Percentiles rank a stretch among this genome's conserved stretches.
phyloP scores from a whole-genome alignment of 2,888 invertebrate species.

The Thereva nobilitata region DNA sequence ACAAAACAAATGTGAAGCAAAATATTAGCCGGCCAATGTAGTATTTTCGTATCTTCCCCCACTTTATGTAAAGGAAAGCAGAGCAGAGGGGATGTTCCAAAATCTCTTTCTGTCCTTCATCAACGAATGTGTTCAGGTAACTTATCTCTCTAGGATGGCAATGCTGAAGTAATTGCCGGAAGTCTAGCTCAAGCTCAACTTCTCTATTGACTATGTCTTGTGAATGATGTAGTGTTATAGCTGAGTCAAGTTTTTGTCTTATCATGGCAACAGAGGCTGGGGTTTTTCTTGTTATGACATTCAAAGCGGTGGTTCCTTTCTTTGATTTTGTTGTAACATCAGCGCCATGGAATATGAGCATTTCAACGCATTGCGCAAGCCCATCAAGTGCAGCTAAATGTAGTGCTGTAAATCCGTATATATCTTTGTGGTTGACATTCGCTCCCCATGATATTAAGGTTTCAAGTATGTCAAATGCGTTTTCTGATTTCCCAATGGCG shows the following conservation, averaged over 20 bases:
- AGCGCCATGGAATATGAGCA: conserved; percentile 80
- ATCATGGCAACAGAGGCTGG: conserved; percentile 84
- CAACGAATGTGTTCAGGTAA: conserved; percentile 83
- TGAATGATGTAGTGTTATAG: conserved; percentile 76
- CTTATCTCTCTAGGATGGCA: conserved; percentile 84
- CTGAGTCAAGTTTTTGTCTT: conserved; percentile 78
- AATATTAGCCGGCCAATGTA: conserved; percentile 79
- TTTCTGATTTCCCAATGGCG: conserved; percentile 80
- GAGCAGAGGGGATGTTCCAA: conserved; percentile 85
- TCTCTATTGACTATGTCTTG: conserved; percentile 78
- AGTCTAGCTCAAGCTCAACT: conserved; percentile 80
- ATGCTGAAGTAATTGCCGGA: conserved; percentile 79
- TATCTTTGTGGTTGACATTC: conserved; percentile 81
- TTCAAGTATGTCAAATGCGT: conserved; percentile 80
- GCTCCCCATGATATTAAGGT: conserved; percentile 78
- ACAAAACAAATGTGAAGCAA: conserved; percentile 78
- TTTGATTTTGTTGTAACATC: conserved; percentile 88
- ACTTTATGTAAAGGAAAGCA: conserved; percentile 84
- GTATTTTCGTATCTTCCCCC: conserved; percentile 88
- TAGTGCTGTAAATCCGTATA: conserved; percentile 82
- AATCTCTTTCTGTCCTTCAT: conserved; percentile 87
- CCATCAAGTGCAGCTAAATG: conserved; percentile 87
- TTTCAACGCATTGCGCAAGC: conserved; percentile 81
- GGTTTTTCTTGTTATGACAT: conserved; percentile 83
- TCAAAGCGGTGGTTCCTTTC: conserved; percentile 83